Evolutionary conservation across 2,797 vertebrate genomes (phyloP).

Genomic region (Pangasius mekongensis): DNA sequence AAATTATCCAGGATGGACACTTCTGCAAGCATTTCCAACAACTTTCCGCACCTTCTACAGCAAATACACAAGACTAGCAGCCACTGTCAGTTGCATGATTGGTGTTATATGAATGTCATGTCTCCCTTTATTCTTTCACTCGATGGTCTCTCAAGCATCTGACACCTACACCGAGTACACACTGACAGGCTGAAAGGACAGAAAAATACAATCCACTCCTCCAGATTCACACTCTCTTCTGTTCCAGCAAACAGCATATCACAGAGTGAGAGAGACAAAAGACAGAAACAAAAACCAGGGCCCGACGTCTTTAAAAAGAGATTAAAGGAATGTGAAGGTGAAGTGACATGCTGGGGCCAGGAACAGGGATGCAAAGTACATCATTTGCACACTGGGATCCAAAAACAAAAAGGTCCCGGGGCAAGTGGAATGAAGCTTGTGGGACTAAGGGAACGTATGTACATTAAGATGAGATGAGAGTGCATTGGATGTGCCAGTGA

Average conservation of each 20-base stretch:
- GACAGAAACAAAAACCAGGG: not conserved
- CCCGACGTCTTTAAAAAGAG: not conserved
- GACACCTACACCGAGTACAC: constrained; percentile 26
- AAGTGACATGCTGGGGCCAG: not conserved
- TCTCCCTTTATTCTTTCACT: constrained; percentile 25
- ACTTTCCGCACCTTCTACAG: not conserved
- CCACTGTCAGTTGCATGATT: not conserved
- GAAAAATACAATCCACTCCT: constrained; percentile 31
- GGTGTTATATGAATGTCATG: constrained; percentile 27
- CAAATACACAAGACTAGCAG: not conserved
- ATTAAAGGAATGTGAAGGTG: not conserved
- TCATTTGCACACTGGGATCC: not conserved
- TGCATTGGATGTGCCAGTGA: not conserved
- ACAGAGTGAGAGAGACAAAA: constrained; percentile 6
- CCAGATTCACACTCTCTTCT: constrained; percentile 23
- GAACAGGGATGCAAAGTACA: not conserved
- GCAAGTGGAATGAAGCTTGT: not conserved
- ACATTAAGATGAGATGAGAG: not conserved
- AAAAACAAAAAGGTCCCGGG: not conserved
- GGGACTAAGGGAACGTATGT: not conserved
- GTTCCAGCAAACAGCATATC: not conserved
- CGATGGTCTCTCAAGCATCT: constrained; percentile 22
- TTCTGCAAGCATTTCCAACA: not conserved
- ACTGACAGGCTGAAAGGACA: constrained; percentile 28
- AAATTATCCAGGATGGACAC: not conserved